phyloP scores from a whole-genome alignment of 2,797 vertebrate species.

The Serranus cabrilla region DNA sequence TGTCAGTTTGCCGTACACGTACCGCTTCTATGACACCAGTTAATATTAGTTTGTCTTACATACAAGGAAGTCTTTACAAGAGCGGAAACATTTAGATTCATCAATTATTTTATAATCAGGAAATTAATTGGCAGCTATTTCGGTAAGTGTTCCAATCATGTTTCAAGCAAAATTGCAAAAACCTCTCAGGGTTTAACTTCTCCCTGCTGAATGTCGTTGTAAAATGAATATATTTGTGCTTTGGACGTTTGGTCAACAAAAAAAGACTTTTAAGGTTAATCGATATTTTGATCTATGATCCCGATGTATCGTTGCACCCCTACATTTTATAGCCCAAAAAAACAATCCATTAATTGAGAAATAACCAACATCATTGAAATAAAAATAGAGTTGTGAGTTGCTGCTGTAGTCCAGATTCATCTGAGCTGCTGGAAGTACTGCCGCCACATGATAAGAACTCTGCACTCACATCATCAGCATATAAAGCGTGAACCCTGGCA shows the following conservation, averaged over 20 bases:
- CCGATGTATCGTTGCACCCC: too few species aligned
- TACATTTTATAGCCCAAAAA: neutral
- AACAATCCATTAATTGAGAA: neutral
- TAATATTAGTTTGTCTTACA: constrained; percentile 14
- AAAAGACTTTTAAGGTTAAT: too few species aligned
- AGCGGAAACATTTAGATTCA: neutral
- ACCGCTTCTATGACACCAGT: constrained; percentile 8
- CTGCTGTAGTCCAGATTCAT: neutral
- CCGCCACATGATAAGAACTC: too few species aligned
- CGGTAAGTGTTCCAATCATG: neutral
- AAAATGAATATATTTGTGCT: neutral
- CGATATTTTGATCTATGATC: too few species aligned
- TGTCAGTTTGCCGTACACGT: neutral
- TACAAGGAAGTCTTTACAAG: constrained; percentile 10
- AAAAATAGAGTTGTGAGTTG: neutral
- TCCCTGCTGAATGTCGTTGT: too few species aligned
- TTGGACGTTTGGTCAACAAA: too few species aligned
- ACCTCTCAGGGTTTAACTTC: neutral
- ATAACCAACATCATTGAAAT: neutral
- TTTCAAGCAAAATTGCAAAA: neutral
- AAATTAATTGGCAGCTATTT: neutral
- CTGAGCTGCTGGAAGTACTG: neutral
- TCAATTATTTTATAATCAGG: neutral
- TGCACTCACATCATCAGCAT: too few species aligned
- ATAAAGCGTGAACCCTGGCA: too few species aligned